These are phyloP conservation scores for Pluvialis apricaria DNA, from an alignment of 2,113 vertebrate genomes.

Conservation along the genomic window DNA sequence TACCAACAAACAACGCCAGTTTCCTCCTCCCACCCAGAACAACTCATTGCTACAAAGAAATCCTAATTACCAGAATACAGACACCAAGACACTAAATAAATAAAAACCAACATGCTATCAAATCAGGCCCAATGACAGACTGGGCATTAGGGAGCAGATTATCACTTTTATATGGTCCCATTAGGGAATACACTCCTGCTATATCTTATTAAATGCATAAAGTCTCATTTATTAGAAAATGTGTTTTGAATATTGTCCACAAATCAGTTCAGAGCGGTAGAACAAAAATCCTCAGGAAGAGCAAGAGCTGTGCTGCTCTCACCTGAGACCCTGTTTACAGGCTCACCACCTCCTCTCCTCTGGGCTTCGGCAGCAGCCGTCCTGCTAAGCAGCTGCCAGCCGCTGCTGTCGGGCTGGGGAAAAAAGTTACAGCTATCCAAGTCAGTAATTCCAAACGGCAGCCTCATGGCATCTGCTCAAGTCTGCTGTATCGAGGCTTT, in stretches of 20 bases:
- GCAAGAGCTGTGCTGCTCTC: not conserved
- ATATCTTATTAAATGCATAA: not conserved
- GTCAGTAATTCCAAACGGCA: not conserved
- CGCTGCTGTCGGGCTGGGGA: not conserved
- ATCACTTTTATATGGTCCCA: not conserved
- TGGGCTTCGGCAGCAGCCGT: fast-evolving
- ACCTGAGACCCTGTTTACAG: not conserved
- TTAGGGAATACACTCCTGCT: not conserved
- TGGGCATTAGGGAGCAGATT: not conserved
- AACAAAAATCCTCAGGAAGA: not conserved
- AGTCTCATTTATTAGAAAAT: not conserved
- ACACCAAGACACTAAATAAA: not conserved
- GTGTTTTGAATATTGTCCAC: not conserved
- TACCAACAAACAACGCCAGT: not conserved
- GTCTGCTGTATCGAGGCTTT: not conserved
- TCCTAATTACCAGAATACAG: not conserved
- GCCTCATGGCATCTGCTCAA: not conserved
- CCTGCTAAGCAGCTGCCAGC: not conserved
- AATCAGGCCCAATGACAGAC: not conserved
- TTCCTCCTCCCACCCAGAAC: not conserved
- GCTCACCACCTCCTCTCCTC: not conserved
- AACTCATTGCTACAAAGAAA: not conserved
- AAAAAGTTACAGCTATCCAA: not conserved
- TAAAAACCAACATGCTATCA: not conserved
- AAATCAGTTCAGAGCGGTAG: not conserved